Conservation (phyloP, 2,797 vertebrate genomes). For the Clarias platycephalus region DNA sequence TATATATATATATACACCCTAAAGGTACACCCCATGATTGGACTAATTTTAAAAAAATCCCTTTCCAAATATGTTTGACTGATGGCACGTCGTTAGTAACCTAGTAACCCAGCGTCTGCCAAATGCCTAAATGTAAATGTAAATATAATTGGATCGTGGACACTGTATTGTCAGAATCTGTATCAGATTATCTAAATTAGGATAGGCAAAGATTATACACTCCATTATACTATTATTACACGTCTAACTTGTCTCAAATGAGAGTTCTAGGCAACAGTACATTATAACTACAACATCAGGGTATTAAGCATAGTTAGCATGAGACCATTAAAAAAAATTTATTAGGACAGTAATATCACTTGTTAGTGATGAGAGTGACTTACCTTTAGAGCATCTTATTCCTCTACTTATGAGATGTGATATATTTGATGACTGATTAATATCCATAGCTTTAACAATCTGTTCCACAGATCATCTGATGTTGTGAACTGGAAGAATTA, state of each 20-base stretch:
- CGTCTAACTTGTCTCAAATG: not conserved
- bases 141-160: not conserved
- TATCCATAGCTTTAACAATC: not conserved
- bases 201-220: not conserved
- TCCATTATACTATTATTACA: not conserved
- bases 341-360: too few relatives aligned
- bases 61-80: too few relatives aligned
- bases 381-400: not conserved
- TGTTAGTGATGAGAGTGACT: not conserved
- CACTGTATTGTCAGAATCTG: not conserved
- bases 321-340: not conserved
- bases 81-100: too few relatives aligned
- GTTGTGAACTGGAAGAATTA: not conserved
- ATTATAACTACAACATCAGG: not conserved
- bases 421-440: constrained; percentile 6
- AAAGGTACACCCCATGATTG: not conserved
- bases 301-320: not conserved
- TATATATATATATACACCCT: not conserved
- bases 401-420: not conserved
- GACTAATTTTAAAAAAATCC: too few relatives aligned
- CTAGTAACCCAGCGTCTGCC: too few relatives aligned
- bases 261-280: not conserved
- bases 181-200: not conserved
- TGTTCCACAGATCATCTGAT: not conserved
- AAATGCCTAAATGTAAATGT: too few relatives aligned